Percentiles rank a stretch among this genome's conserved stretches.
These are phyloP conservation scores for Sylvietta virens DNA, from an alignment of 2,113 vertebrate species.

Conservation along the genomic window DNA sequence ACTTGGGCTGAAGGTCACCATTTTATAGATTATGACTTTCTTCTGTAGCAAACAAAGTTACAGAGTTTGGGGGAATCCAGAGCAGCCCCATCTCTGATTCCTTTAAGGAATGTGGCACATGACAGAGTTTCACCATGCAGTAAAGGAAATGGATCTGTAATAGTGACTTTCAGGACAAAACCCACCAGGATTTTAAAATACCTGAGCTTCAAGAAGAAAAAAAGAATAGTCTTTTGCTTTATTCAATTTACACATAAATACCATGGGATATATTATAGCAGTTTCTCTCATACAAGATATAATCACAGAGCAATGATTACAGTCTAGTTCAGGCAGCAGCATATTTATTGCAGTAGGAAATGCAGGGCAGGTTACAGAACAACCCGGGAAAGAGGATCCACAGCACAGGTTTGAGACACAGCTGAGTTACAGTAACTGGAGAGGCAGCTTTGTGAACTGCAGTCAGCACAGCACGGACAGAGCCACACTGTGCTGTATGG, in stretches of 20 bases:
- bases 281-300: not conserved
- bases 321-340: not conserved
- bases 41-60: not conserved
- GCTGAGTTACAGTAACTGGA: not conserved
- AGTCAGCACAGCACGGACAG: not conserved
- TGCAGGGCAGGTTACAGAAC: not conserved
- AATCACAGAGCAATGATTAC: not conserved
- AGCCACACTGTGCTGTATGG: accelerated
- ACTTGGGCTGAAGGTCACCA: not conserved
- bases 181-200: not conserved
- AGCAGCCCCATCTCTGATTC: not conserved
- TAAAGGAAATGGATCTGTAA: not conserved
- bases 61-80: not conserved
- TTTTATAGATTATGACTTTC: not conserved
- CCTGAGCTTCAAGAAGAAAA: not conserved
- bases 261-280: not conserved
- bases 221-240: not conserved
- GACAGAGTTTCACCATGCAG: not conserved
- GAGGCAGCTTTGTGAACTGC: not conserved
- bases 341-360: not conserved
- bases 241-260: not conserved
- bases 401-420: not conserved
- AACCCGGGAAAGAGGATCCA: not conserved
- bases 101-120: not conserved
- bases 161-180: not conserved